Evolutionary conservation across 2,797 vertebrate genomes (phyloP).

Genomic region (Hydrophis major): DNA sequence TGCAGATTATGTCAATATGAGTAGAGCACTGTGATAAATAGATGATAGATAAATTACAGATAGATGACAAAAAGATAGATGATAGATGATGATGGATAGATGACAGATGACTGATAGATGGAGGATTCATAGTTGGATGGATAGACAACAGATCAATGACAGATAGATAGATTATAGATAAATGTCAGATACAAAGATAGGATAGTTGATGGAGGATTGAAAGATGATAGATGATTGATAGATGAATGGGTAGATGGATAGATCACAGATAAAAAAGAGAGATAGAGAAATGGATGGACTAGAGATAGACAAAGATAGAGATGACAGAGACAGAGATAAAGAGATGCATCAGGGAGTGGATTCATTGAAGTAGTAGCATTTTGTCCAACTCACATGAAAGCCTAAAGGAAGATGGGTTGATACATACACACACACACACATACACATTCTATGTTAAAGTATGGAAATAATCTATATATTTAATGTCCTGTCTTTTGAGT

Average conservation of each 20-base stretch:
- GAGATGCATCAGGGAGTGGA: neutral
- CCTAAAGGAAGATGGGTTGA: neutral
- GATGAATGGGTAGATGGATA: neutral
- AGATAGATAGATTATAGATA: neutral
- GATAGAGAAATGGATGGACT: neutral
- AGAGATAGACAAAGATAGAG: neutral
- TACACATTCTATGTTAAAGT: neutral
- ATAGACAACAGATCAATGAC: neutral
- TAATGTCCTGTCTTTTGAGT: neutral
- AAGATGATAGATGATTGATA: neutral
- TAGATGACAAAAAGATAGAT: neutral
- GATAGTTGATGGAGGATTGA: neutral
- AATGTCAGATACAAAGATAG: neutral
- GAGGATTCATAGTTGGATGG: neutral
- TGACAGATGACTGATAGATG: neutral
- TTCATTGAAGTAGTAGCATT: neutral
- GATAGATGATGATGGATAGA: neutral
- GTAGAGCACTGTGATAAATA: neutral
- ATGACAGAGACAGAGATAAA: neutral
- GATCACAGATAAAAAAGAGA: neutral
- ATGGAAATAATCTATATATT: neutral
- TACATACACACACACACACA: too few relatives aligned
- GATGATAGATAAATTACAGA: neutral
- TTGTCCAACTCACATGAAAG: neutral
- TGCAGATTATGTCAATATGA: neutral